These are phyloP conservation scores for Sturmia bella DNA, from an alignment of 2,888 invertebrate species.

Conservation along the genomic window DNA sequence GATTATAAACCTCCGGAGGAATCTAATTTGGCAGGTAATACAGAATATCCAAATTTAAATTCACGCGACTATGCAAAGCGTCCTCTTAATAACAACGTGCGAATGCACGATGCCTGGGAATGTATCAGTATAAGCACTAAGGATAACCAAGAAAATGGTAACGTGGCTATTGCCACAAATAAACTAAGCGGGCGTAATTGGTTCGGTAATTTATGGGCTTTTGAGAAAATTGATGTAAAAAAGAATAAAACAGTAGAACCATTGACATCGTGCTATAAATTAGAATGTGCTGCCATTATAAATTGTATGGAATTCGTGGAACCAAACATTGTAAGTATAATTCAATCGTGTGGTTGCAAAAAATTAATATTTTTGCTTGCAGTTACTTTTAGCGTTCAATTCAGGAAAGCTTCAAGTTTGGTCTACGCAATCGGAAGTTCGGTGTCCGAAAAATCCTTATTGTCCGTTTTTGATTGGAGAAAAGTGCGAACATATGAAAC, in stretches of 20 bases:
- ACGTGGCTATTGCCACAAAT: slow-evolving; percentile 76
- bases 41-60: slow-evolving; percentile 81
- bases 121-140: slow-evolving; percentile 73
- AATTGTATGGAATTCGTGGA: slow-evolving; percentile 77
- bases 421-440: slow-evolving; percentile 79
- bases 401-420: slow-evolving; percentile 78
- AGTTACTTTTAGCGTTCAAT: slow-evolving; percentile 75
- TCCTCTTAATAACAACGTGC: slow-evolving; percentile 75
- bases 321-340: slow-evolving; percentile 74
- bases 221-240: slow-evolving; percentile 72
- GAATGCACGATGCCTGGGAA: slow-evolving; percentile 79
- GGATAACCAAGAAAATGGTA: slow-evolving; percentile 74
- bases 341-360: not conserved
- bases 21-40: slow-evolving; percentile 74
- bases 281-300: slow-evolving; percentile 75
- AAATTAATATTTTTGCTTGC: not conserved
- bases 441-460: slow-evolving; percentile 75
- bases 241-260: slow-evolving; percentile 67
- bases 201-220: slow-evolving; percentile 79
- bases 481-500: slow-evolving; percentile 76
- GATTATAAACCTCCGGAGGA: slow-evolving; percentile 77
- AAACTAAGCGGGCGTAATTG: slow-evolving; percentile 78
- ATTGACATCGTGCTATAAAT: slow-evolving; percentile 75
- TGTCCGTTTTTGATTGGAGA: slow-evolving; percentile 78
- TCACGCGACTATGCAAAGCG: slow-evolving; percentile 79